These are phyloP conservation scores for Noctua janthina DNA, from an alignment of 2,888 invertebrate species.

Conservation along the genomic window DNA sequence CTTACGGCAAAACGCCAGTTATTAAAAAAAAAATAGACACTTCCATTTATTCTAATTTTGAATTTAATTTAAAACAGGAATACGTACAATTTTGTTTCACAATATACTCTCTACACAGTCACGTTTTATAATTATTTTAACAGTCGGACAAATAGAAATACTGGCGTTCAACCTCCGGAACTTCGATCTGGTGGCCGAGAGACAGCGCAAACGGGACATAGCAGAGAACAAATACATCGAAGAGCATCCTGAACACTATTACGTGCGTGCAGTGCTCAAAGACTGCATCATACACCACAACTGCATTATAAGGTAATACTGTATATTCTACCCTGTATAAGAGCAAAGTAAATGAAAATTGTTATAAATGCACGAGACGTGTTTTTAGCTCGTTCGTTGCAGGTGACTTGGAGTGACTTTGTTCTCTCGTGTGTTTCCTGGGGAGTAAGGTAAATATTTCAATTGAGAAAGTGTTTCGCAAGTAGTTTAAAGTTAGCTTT, in stretches of 20 bases:
- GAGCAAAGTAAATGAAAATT: slow-evolving; percentile 51
- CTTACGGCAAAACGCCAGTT: background rate
- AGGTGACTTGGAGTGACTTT: slow-evolving; percentile 17
- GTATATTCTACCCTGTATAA: slow-evolving; percentile 49
- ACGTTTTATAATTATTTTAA: slow-evolving; percentile 65
- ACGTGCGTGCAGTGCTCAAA: slow-evolving; percentile 76
- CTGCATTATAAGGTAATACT: slow-evolving; percentile 83
- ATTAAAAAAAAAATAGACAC: background rate
- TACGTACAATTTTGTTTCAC: background rate
- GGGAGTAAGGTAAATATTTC: background rate
- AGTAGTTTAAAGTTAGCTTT: background rate
- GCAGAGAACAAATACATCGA: slow-evolving; percentile 63
- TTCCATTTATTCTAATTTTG: background rate
- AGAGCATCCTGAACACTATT: slow-evolving; percentile 67
- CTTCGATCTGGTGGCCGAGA: slow-evolving; percentile 79
- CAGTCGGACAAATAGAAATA: slow-evolving; percentile 89
- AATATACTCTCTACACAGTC: background rate
- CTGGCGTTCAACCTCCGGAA: slow-evolving; percentile 85
- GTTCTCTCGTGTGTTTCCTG: slow-evolving; percentile 25
- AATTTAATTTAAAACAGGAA: background rate
- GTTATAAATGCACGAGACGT: slow-evolving; percentile 46
- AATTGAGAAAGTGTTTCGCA: background rate
- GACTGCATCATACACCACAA: slow-evolving; percentile 86
- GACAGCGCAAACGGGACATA: slow-evolving; percentile 72
- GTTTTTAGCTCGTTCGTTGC: slow-evolving; percentile 33